Base-by-base conservation (phyloP, 1,140 invertebrate species). In the Drosophila equinoxialis region DNA sequence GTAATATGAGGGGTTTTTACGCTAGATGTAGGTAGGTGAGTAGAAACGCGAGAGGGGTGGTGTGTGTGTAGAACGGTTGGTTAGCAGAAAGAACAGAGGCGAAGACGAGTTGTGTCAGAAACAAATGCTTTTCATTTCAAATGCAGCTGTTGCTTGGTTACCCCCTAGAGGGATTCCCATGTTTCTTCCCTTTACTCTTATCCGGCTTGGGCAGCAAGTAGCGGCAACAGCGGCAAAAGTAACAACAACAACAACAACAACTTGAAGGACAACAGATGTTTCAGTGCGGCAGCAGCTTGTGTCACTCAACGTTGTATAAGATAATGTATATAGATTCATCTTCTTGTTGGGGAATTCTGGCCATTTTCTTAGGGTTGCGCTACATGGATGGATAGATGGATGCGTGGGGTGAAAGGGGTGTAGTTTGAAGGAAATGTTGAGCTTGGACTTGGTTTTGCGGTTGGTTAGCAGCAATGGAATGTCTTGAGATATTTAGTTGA, bases 101-200 rank as follows among this genome's bases (percentile, higher is more conserved):
- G 69, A 83, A 85, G 83, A 89, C 80, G 73, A 87, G 84, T 89
- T 89, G 83, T 89, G 84, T 83, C 83, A 83, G 84, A 89, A 87
- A 87, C 83, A 87, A 87, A 87, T 87, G 83, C 83, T 87, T 87
- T 87, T 87, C 83, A 87, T 87, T 87, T 87, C 77, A 87, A 87
- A 87, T 87, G 83, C 83, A 87, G 83, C 83, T 87, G 83, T 87
- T 87, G 84, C 84, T 83, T 71, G 80, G 83, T 79, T 82, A 63
- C 83, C 61, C 37, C 84, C 84, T 79, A 30, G 68, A 77, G 79
- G 76, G 67, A 51, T 51, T 51, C 74, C 58, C 61, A 79, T 75
- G 61, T 77, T 82, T 74, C 79, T 23, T 23, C 45, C 45, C 45
- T 51, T 51, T 51, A 23, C 45, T 51, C 45, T 80, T 83, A 87